These are phyloP conservation scores for Podarcis muralis DNA, from an alignment of 2,113 vertebrate species.

Conservation along the genomic window DNA sequence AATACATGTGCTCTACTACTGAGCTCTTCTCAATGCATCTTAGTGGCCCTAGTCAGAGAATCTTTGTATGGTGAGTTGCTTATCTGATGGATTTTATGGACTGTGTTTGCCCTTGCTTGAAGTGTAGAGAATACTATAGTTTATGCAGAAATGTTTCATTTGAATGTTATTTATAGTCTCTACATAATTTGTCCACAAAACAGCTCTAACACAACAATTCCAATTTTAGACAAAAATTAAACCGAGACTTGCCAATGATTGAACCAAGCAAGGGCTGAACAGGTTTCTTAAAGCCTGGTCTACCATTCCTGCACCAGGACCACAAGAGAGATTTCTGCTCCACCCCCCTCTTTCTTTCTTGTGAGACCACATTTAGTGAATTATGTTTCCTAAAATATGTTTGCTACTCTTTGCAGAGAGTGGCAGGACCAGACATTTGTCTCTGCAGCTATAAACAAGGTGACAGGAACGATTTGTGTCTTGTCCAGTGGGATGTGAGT, in stretches of 20 bases:
- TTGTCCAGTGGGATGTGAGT: slow-evolving; percentile 47
- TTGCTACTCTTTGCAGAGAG: neutral
- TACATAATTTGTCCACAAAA: neutral
- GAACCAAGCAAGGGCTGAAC: neutral
- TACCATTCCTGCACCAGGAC: neutral
- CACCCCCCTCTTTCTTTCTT: neutral
- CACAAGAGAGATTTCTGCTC: neutral
- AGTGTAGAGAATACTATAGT: neutral
- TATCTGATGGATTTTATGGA: neutral
- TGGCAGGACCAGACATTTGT: slow-evolving; percentile 46
- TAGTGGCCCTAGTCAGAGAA: neutral
- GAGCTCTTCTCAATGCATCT: neutral
- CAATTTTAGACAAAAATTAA: neutral
- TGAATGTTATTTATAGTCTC: neutral
- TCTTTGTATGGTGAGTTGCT: neutral
- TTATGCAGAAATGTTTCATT: neutral
- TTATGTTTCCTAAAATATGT: neutral
- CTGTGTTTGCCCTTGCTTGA: neutral
- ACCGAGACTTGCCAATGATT: neutral
- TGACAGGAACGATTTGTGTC: slow-evolving; percentile 55
- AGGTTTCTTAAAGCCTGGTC: neutral
- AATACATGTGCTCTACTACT: neutral
- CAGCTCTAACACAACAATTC: neutral
- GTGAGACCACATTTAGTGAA: neutral
- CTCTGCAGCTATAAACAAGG: slow-evolving; percentile 64